Percentiles rank a stretch among this genome's conserved stretches.
Evolutionary conservation across 1,140 invertebrate genomes (phyloP).

Genomic region (Ylistrum balloti): DNA sequence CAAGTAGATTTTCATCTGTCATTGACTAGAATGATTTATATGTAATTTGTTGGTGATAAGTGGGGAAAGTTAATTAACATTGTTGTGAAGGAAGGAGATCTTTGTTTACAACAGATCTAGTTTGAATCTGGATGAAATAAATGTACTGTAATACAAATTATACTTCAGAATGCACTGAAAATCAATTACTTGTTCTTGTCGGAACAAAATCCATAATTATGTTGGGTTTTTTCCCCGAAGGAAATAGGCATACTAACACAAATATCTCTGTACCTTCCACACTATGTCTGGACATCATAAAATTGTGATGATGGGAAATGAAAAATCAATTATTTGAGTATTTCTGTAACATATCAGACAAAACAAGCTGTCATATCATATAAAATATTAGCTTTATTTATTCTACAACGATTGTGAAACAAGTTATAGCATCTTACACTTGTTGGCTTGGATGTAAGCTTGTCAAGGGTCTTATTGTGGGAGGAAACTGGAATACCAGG

Average conservation of each 20-base stretch:
- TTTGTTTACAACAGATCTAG: neutral
- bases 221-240: neutral
- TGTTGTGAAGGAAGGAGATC: too few species aligned
- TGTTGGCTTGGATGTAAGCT: too few species aligned
- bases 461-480: too few species aligned
- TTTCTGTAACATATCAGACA: neutral
- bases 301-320: neutral
- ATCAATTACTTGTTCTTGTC: neutral
- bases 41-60: too few species aligned
- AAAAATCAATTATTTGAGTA: neutral
- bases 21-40: too few species aligned
- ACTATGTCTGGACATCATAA: neutral
- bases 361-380: too few species aligned
- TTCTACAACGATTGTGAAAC: too few species aligned
- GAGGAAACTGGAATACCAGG: too few species aligned
- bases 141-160: neutral
- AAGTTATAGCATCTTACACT: too few species aligned
- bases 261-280: neutral
- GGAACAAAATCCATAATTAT: neutral
- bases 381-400: too few species aligned
- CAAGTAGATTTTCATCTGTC: too few species aligned
- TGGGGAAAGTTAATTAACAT: too few species aligned
- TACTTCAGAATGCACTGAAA: neutral
- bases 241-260: neutral
- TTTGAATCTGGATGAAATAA: neutral